Conservation (phyloP, 2,113 vertebrate species). For the Neomonachus schauinslandi region DNA sequence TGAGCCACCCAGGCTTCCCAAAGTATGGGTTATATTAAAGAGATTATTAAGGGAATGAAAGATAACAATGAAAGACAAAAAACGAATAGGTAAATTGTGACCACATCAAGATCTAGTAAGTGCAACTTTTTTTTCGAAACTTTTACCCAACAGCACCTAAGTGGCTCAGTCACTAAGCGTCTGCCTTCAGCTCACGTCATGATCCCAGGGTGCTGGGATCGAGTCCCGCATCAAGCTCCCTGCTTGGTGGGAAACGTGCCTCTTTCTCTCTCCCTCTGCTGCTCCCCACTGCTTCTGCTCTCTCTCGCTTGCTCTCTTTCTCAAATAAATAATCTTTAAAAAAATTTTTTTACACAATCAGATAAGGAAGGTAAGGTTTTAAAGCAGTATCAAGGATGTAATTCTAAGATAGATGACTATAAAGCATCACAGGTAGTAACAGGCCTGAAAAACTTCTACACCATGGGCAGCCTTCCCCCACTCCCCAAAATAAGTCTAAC, state of each 20-base stretch:
- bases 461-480: neutral
- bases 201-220: too few species aligned
- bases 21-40: neutral
- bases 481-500: neutral
- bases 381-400: neutral
- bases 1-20: too few species aligned
- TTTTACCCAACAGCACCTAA: neutral
- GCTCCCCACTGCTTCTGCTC: too few species aligned
- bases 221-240: too few species aligned
- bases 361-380: neutral
- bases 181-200: too few species aligned
- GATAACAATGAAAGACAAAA: conserved; percentile 17
- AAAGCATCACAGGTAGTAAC: neutral
- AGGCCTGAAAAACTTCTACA: neutral
- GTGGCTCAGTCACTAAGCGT: too few species aligned
- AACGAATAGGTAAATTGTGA: neutral
- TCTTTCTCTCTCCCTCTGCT: too few species aligned
- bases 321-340: too few species aligned
- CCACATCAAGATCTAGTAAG: neutral
- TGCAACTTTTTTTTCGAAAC: neutral
- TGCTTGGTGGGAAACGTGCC: too few species aligned
- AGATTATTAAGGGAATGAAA: neutral
- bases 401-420: conserved; percentile 31
- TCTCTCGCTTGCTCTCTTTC: too few species aligned
- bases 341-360: neutral